phyloP scores from a whole-genome alignment of 1,140 invertebrate species.

The Acromyrmex charruanus region DNA sequence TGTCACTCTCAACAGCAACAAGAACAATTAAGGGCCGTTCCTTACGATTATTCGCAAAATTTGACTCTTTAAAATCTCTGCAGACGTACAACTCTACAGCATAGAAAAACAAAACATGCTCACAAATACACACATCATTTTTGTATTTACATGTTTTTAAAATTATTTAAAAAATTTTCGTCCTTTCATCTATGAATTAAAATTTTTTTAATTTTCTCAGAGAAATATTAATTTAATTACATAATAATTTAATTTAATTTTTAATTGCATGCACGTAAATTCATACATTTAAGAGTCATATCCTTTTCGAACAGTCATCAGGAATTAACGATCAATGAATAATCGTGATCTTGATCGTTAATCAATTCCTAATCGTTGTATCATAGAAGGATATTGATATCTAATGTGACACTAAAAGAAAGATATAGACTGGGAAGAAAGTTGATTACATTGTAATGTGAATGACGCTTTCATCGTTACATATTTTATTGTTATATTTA shows the following conservation, averaged over 20 bases:
- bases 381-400: neutral
- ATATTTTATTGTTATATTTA: slow-evolving; percentile 11
- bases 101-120: neutral
- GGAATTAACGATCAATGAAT: too few relatives aligned
- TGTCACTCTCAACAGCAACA: slow-evolving; percentile 82
- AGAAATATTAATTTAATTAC: neutral
- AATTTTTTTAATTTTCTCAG: neutral
- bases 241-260: neutral
- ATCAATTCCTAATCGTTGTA: neutral
- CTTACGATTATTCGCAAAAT: neutral
- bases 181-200: neutral
- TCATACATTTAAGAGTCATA: neutral
- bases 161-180: neutral
- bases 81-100: neutral
- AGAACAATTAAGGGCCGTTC: slow-evolving; percentile 76
- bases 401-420: neutral
- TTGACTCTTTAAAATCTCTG: neutral
- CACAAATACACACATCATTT: neutral
- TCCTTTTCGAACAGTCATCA: too few relatives aligned
- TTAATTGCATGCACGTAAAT: neutral
- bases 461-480: neutral
- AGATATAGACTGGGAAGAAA: neutral
- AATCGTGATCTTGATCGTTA: neutral
- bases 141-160: neutral
- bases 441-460: neutral